Evolutionary conservation across 2,113 vertebrate genomes (phyloP).

Genomic region (Ameiurus melas): DNA sequence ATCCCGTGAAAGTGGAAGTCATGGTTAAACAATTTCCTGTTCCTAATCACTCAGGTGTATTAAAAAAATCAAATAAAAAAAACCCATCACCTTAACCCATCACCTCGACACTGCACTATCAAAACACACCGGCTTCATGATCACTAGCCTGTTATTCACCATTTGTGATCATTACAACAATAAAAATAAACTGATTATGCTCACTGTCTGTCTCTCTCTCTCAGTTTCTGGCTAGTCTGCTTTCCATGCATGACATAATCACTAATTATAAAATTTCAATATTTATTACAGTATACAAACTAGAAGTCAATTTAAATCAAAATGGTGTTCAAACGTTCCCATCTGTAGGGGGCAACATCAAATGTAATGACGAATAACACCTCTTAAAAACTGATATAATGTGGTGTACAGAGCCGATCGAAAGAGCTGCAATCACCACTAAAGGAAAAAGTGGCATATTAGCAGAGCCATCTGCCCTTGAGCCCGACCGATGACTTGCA

Average conservation of each 20-base stretch:
- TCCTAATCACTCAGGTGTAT: too few species aligned
- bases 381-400: conserved; percentile 20
- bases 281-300: neutral
- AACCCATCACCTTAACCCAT: neutral
- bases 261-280: neutral
- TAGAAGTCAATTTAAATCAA: neutral
- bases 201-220: neutral
- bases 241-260: neutral
- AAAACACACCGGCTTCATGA: neutral
- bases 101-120: neutral
- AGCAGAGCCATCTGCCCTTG: conserved; percentile 60
- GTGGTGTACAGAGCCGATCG: neutral
- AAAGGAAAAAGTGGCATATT: conserved; percentile 55
- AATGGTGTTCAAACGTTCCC: neutral
- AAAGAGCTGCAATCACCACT: conserved; percentile 43
- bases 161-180: neutral
- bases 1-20: too few species aligned
- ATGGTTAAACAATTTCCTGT: too few species aligned
- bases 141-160: neutral
- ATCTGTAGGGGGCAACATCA: neutral
- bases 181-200: too few species aligned
- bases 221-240: neutral
- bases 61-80: too few species aligned
- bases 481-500: neutral
- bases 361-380: too few species aligned